Conservation (phyloP, 2,113 vertebrate genomes). For the Oxyura jamaicensis region DNA sequence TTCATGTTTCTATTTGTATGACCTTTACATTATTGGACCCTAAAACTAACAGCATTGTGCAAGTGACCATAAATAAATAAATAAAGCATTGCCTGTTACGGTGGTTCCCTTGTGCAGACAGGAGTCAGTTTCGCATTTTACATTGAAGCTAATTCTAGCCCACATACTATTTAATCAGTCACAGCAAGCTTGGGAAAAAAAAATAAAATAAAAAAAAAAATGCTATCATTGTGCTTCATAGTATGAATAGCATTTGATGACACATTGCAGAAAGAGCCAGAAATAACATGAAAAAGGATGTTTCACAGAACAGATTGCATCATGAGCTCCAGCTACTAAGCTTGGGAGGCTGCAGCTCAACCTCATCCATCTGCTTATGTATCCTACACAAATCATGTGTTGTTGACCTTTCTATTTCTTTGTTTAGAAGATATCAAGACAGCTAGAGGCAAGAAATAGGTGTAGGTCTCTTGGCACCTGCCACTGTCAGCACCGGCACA, state of each 20-base stretch:
- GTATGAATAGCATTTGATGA: constrained; percentile 45
- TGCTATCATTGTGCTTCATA: background rate
- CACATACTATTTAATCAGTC: constrained; percentile 1
- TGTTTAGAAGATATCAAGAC: background rate
- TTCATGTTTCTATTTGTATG: background rate
- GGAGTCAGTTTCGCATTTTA: background rate
- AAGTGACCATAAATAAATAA: background rate
- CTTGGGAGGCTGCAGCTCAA: background rate
- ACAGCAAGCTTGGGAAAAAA: background rate
- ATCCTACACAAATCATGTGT: background rate
- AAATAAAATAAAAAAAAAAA: background rate
- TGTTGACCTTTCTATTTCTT: constrained; percentile 1
- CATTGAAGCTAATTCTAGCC: background rate
- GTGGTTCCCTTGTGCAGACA: background rate
- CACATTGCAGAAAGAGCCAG: constrained; percentile 28
- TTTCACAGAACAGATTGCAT: constrained; percentile 53
- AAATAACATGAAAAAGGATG: constrained; percentile 44
- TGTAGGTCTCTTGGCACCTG: background rate
- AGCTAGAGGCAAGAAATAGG: background rate
- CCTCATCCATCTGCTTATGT: background rate
- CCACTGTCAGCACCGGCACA: background rate
- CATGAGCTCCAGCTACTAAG: background rate
- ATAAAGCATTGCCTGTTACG: background rate
- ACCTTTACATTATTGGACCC: background rate
- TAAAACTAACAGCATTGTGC: background rate